Base-by-base conservation (phyloP, 2,113 vertebrate species). In the Manacus vitellinus region DNA sequence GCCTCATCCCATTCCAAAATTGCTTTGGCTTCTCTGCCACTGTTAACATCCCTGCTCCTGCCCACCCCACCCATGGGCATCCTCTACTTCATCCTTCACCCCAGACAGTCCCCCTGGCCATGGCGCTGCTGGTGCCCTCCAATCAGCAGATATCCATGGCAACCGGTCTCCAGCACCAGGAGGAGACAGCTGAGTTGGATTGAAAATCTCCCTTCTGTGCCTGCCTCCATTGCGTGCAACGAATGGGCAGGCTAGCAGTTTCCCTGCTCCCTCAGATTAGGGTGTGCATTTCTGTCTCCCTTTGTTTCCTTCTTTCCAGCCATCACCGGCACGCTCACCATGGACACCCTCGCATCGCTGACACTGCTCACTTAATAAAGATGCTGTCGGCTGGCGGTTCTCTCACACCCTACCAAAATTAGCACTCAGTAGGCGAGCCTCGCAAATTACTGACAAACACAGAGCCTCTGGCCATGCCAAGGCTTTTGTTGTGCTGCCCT, bases 141-240 rank as follows among this genome's bases (percentile, higher is more conserved):
- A 96, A 98, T 98, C 99, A 98, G 98, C 98, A 98, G 96, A 99
- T 99, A 99, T 99, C 99, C 99, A 99, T 99, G 99, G 99, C 99
- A 99, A 99, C 99, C 97, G 16, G 98, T 98, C 98, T 98, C 98
- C 98, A 99, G 98, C 98, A 98, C 98, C 96, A 93, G 99, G 98
- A 99, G 98, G 98, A 99, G 98, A 98, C 98, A 98, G 98, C 96
- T 82, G 95, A 98, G 97, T 71, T 67, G 94, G 98, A 98, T 94
- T 98, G 99, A 98, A 99, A 99, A 97, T 97, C 98, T 98, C 98
- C 98, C 97, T 99, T 98, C 98, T 99, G 98, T 98, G 98, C 98
- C 98, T 98, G 98, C 98, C 98, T 99, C 98, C 97, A 7, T 43
- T 33, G 33, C 95, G 92, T 95, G 95, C 96, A 91, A 89, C 85